Percentiles rank a stretch among this genome's conserved stretches.
Evolutionary conservation across 2,113 vertebrate genomes (phyloP).

Genomic region (Siniperca chuatsi): DNA sequence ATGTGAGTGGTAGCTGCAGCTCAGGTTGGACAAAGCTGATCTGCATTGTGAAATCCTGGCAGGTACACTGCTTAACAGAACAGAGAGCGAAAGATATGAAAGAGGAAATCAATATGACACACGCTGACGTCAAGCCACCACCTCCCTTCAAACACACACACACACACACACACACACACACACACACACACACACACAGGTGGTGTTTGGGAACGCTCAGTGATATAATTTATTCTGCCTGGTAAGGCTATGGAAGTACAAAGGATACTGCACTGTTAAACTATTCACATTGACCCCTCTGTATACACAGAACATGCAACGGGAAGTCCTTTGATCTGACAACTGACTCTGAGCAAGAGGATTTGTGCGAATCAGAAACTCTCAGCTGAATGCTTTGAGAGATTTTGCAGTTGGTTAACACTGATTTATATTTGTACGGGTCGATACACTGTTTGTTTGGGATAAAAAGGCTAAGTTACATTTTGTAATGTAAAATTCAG

Average conservation of each 20-base stretch:
- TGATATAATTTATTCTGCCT: slow-evolving; percentile 49
- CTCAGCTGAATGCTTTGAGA: slow-evolving; percentile 2
- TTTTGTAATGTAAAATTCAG: slow-evolving; percentile 55
- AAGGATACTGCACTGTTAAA: slow-evolving; percentile 57
- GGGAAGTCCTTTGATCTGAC: slow-evolving; percentile 48
- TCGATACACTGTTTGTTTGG: slow-evolving; percentile 6
- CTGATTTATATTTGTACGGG: slow-evolving; percentile 56
- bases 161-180: slow-evolving; percentile 35
- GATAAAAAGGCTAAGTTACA: not conserved
- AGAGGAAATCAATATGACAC: slow-evolving; percentile 66
- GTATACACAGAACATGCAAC: slow-evolving; percentile 25
- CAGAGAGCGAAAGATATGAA: slow-evolving; percentile 44
- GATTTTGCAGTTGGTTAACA: slow-evolving; percentile 32
- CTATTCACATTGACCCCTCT: slow-evolving; percentile 38
- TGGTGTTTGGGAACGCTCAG: slow-evolving; percentile 46
- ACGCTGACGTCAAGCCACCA: slow-evolving; percentile 69
- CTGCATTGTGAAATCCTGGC: slow-evolving; percentile 66
- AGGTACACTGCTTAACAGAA: slow-evolving; percentile 45
- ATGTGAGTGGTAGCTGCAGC: not conserved
- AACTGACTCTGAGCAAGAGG: slow-evolving; percentile 5
- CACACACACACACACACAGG: slow-evolving; percentile 21
- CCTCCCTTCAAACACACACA: slow-evolving; percentile 46
- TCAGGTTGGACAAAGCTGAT: slow-evolving; percentile 31
- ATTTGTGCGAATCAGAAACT: slow-evolving; percentile 38
- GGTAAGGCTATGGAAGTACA: slow-evolving; percentile 44